Percentiles rank a stretch among this genome's conserved stretches.
These are phyloP conservation scores for Biston stratarius DNA, from an alignment of 2,888 invertebrate genomes.

Conservation along the genomic window DNA sequence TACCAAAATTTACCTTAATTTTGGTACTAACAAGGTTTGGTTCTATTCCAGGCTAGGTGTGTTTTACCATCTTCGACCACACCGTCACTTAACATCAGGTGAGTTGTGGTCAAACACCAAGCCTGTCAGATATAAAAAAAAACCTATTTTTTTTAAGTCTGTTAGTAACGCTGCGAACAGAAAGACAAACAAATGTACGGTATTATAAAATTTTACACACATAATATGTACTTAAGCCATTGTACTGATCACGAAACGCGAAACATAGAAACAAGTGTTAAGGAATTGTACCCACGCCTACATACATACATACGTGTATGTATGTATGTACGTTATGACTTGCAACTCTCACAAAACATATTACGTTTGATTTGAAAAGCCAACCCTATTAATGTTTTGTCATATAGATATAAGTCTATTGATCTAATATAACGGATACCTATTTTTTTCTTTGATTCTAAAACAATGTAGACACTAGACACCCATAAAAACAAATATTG, in stretches of 20 bases:
- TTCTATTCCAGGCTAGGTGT: no score
- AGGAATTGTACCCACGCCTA: constrained; percentile 38
- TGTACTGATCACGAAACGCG: constrained; percentile 25
- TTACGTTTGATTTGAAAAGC: constrained; percentile 20
- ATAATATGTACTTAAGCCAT: neutral
- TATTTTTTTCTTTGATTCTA: neutral
- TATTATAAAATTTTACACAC: neutral
- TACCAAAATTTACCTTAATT: no score
- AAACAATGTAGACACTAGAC: constrained; percentile 5
- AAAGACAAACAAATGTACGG: no score
- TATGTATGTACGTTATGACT: constrained; percentile 16
- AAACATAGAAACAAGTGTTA: constrained; percentile 46
- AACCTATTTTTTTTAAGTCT: no score
- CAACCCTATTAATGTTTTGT: constrained; percentile 26
- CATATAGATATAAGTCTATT: constrained; percentile 5
- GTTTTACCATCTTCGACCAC: no score
- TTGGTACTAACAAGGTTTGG: no score
- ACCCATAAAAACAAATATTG: neutral
- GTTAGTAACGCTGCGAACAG: no score
- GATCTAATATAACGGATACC: constrained; percentile 5
- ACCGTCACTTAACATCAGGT: no score
- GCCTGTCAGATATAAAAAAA: no score
- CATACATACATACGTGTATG: constrained; percentile 14
- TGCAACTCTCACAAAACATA: constrained; percentile 19
- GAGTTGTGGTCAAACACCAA: no score